Conservation (phyloP, 35 echinoderm and acorn worm species). For the Amphiura filiformis region DNA sequence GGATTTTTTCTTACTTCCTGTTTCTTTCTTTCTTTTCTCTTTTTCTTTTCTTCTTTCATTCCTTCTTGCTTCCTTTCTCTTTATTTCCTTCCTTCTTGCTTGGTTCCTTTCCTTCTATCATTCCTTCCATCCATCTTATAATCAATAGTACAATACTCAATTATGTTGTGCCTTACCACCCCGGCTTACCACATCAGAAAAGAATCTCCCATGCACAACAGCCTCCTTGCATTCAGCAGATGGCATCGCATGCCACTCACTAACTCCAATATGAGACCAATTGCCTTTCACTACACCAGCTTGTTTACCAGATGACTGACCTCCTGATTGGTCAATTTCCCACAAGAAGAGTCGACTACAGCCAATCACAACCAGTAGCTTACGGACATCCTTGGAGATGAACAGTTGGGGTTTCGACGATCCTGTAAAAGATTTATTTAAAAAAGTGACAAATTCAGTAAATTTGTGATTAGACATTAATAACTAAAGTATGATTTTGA, state of each 20-base stretch:
- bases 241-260: constrained; percentile 41
- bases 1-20: too few relatives aligned
- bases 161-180: too few relatives aligned
- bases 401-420: constrained; percentile 46
- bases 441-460: background rate
- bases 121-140: too few relatives aligned
- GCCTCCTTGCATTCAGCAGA: constrained; percentile 51
- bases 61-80: too few relatives aligned
- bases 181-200: constrained; percentile 66
- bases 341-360: constrained; percentile 62
- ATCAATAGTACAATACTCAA: too few relatives aligned
- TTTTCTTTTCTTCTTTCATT: too few relatives aligned
- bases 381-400: constrained; percentile 55
- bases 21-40: too few relatives aligned
- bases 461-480: too few relatives aligned
- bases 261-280: constrained; percentile 43
- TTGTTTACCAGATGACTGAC: constrained; percentile 15
- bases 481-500: too few relatives aligned
- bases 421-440: constrained; percentile 26
- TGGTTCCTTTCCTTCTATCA: too few relatives aligned
- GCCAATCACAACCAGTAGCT: constrained; percentile 61
- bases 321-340: constrained; percentile 56
- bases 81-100: too few relatives aligned
- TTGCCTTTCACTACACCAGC: constrained; percentile 15
- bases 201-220: constrained; percentile 47